These are phyloP conservation scores for Eira barbara DNA, from an alignment of 2,113 vertebrate species.

Conservation along the genomic window DNA sequence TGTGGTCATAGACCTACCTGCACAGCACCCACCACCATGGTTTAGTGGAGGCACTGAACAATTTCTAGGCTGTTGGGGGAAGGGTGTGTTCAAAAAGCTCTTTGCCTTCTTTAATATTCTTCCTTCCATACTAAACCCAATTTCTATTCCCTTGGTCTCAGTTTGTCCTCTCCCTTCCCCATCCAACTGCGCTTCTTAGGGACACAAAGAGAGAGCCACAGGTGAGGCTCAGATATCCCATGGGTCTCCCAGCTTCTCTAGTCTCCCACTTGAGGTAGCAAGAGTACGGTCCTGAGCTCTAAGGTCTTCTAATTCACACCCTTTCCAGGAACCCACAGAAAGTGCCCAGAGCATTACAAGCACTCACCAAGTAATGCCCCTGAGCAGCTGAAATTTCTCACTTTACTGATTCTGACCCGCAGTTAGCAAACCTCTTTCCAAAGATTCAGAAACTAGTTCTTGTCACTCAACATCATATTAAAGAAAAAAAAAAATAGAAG, in stretches of 20 bases:
- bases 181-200: background rate
- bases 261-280: background rate
- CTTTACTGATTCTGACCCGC: background rate
- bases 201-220: background rate
- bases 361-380: fast-evolving
- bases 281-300: background rate
- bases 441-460: background rate
- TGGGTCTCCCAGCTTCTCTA: background rate
- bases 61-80: background rate
- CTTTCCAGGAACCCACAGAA: background rate
- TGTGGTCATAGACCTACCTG: background rate
- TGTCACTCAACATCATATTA: background rate
- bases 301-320: background rate
- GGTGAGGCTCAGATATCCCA: background rate
- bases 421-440: background rate
- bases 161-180: no score
- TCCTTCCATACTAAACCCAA: background rate
- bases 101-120: background rate
- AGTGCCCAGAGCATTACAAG: no score
- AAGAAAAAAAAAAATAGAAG: background rate
- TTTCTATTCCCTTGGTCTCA: background rate
- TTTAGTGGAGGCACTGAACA: no score
- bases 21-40: background rate
- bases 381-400: background rate
- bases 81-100: no score